Conservation (phyloP, 1,140 invertebrate species). For the Phenacoccus solenopsis region DNA sequence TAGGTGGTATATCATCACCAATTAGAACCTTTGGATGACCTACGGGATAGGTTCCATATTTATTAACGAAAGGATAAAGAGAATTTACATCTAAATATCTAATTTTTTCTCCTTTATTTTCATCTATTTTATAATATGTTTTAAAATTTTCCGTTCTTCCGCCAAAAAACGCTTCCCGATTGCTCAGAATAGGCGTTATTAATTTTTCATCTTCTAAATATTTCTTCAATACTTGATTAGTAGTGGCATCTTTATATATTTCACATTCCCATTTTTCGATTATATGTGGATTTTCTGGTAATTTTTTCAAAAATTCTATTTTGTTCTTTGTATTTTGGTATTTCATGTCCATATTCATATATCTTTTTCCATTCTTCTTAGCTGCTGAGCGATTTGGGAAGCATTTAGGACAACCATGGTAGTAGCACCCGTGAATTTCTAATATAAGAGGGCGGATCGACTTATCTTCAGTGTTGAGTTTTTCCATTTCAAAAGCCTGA, state of each 20-base stretch:
- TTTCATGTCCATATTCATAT: not conserved
- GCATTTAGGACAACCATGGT: slow-evolving; percentile 19
- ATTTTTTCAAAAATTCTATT: not conserved
- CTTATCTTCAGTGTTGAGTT: not conserved
- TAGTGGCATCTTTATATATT: no score
- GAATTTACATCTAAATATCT: not conserved
- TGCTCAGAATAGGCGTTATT: no score
- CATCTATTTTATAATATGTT: not conserved
- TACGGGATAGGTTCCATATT: not conserved
- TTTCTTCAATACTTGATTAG: no score
- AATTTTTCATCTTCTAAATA: no score
- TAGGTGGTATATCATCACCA: not conserved
- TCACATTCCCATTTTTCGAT: no score
- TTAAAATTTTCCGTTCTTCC: not conserved
- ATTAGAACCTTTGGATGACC: not conserved
- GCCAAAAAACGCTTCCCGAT: not conserved
- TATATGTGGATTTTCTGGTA: not conserved
- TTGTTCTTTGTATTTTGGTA: not conserved
- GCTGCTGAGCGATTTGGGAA: not conserved
- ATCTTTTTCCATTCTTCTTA: no score
- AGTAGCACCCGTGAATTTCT: slow-evolving; percentile 22
- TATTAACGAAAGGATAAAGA: not conserved
- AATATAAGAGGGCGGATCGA: not conserved
- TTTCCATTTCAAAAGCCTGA: no score
- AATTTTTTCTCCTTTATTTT: not conserved